A percentile compares a stretch with the other conserved stretches of the same genome.
phyloP scores from a whole-genome alignment of 1,140 invertebrate genomes.

The Frieseomelitta varia region DNA sequence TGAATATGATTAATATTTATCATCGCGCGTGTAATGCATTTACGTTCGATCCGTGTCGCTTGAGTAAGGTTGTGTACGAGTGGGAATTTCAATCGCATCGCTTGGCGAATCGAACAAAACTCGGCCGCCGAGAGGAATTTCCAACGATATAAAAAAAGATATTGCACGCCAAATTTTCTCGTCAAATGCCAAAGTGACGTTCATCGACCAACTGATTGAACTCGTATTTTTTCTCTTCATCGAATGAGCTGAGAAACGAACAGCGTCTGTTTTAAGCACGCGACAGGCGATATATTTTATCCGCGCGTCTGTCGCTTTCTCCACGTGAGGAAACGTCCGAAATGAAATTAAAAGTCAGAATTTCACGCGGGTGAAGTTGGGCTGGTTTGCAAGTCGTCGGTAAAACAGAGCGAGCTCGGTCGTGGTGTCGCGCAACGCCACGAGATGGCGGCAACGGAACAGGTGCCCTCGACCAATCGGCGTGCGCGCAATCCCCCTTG shows the following conservation, averaged over 20 bases:
- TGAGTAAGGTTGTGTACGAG: not conserved
- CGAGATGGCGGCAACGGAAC: conserved; percentile 51
- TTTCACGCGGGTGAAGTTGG: not conserved
- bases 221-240: too few relatives aligned
- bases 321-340: not conserved
- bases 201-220: too few relatives aligned
- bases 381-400: not conserved
- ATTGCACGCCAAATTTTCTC: too few relatives aligned
- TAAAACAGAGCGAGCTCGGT: not conserved
- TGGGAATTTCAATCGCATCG: conserved; percentile 12
- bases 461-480: conserved; percentile 67
- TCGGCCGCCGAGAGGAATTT: too few relatives aligned
- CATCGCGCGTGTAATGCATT: not conserved
- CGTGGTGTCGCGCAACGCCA: not conserved
- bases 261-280: too few relatives aligned
- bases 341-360: not conserved
- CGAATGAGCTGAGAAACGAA: too few relatives aligned
- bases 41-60: not conserved
- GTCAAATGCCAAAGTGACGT: too few relatives aligned
- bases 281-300: not conserved
- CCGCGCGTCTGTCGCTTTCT: not conserved
- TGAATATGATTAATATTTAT: conserved; percentile 38
- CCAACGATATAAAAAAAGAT: too few relatives aligned
- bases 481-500: conserved; percentile 25
- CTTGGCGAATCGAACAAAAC: too few relatives aligned